Conservation (phyloP, 2,113 vertebrate species). For the Proteles cristata region DNA sequence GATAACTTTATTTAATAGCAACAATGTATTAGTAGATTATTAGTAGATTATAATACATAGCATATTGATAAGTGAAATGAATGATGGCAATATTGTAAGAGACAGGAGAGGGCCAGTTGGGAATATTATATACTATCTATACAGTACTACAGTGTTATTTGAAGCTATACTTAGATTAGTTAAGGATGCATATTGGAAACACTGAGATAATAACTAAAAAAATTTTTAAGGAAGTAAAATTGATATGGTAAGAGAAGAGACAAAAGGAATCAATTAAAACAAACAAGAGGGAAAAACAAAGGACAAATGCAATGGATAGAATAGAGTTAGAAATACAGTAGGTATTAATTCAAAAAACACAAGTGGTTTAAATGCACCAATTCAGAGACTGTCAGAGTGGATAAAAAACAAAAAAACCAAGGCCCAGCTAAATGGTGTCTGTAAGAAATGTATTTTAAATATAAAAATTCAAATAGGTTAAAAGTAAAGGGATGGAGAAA, state of each 20-base stretch:
- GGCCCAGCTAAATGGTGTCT: not conserved
- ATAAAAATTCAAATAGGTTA: not conserved
- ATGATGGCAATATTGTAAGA: not conserved
- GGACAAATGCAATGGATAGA: not conserved
- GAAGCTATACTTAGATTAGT: not conserved
- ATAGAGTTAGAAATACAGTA: not conserved
- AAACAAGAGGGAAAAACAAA: not conserved
- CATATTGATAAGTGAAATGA: not conserved
- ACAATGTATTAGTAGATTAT: not conserved
- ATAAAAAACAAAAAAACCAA: not conserved
- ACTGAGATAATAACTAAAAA: not conserved
- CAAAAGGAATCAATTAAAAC: not conserved
- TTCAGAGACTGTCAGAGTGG: not conserved
- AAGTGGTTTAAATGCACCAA: not conserved
- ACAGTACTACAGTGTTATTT: not conserved
- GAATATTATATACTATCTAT: not conserved
- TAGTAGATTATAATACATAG: not conserved
- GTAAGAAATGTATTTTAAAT: not conserved
- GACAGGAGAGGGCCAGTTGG: not conserved
- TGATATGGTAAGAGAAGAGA: not conserved
- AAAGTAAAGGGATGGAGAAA: not conserved
- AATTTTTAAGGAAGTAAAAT: not conserved
- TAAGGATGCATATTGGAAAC: not conserved
- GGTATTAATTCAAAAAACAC: not conserved
- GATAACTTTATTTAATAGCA: not conserved